These are phyloP conservation scores for Hydropsyche betteni DNA, from an alignment of 2,888 invertebrate genomes.

Conservation along the genomic window DNA sequence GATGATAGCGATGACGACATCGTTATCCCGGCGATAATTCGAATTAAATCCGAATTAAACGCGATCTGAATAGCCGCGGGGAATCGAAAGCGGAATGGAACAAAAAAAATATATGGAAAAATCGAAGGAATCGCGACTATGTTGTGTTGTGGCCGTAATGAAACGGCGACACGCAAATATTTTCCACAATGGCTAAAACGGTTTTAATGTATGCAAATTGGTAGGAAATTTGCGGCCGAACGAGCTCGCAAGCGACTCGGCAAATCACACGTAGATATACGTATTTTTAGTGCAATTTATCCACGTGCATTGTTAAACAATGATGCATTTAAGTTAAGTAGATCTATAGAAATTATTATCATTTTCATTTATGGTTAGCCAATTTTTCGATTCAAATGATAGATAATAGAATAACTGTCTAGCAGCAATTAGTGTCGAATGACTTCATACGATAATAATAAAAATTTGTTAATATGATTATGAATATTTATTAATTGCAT, in stretches of 20 bases:
- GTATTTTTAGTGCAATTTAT: conserved; percentile 1
- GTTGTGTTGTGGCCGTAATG: conserved; percentile 36
- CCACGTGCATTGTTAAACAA: conserved; percentile 29
- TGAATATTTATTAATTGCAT: too few relatives aligned
- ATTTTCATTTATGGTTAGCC: too few relatives aligned
- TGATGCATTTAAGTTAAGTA: background rate
- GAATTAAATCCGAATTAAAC: conserved; percentile 17
- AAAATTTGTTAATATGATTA: too few relatives aligned
- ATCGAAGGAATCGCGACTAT: conserved; percentile 12
- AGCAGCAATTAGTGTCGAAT: too few relatives aligned
- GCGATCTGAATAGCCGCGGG: conserved; percentile 18
- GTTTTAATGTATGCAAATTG: conserved; percentile 51
- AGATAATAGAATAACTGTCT: too few relatives aligned
- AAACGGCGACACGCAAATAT: conserved; percentile 48
- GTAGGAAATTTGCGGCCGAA: conserved; percentile 45
- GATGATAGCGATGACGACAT: too few relatives aligned
- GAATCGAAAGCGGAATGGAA: background rate
- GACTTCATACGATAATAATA: too few relatives aligned
- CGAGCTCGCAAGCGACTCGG: conserved; percentile 37
- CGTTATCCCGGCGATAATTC: too few relatives aligned
- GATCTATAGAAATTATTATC: too few relatives aligned
- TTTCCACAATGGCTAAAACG: conserved; percentile 37
- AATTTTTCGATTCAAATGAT: too few relatives aligned
- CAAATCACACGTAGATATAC: conserved; percentile 30
- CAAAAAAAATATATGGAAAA: too few relatives aligned